phyloP scores from a whole-genome alignment of 1,140 invertebrate genomes.

The Micrasema minimum region DNA sequence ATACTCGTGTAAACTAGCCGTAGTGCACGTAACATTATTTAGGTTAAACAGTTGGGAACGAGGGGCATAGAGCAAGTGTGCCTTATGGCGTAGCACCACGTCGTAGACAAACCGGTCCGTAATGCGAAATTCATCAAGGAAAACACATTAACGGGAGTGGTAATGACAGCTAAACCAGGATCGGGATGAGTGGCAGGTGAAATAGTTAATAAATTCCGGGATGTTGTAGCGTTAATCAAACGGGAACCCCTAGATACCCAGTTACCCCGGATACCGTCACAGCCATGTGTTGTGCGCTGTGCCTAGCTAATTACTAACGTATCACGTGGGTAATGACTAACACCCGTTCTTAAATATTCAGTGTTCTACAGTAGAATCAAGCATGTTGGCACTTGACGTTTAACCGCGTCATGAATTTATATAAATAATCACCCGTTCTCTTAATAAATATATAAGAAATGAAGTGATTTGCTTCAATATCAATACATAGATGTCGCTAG shows the following conservation, averaged over 20 bases:
- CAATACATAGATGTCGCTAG: too few relatives aligned
- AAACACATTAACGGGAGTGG: constrained; percentile 10
- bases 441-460: too few relatives aligned
- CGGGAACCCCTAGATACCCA: constrained; percentile 25
- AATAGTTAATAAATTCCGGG: constrained; percentile 32
- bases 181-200: constrained; percentile 26
- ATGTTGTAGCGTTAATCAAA: constrained; percentile 49
- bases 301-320: constrained; percentile 47
- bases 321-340: constrained; percentile 45
- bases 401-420: too few relatives aligned
- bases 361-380: too few relatives aligned
- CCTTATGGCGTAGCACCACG: background rate
- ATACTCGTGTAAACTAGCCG: too few relatives aligned
- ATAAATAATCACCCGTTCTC: too few relatives aligned
- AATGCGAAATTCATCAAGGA: constrained; percentile 27
- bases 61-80: too few relatives aligned
- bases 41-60: too few relatives aligned
- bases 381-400: too few relatives aligned
- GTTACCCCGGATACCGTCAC: constrained; percentile 36
- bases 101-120: constrained; percentile 2
- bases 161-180: constrained; percentile 25
- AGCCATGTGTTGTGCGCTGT: constrained; percentile 37
- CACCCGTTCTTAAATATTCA: constrained; percentile 13
- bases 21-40: too few relatives aligned
- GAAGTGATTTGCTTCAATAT: too few relatives aligned